phyloP scores from a whole-genome alignment of 1,140 invertebrate genomes.

The Solenopsis invicta region DNA sequence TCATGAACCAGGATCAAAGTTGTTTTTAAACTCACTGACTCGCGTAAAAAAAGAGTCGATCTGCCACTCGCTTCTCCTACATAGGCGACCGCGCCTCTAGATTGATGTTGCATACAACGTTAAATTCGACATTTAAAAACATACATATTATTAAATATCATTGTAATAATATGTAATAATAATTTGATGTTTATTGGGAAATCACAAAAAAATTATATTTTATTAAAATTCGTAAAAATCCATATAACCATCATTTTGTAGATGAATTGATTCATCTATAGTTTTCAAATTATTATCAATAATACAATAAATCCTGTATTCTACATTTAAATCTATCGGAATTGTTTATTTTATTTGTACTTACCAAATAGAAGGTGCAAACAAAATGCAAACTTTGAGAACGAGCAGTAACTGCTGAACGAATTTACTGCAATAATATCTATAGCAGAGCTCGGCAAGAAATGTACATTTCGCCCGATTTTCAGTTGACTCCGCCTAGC shows the following conservation, averaged over 20 bases:
- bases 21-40: too few species aligned
- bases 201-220: not conserved
- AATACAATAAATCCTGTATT: not conserved
- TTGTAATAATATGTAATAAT: too few species aligned
- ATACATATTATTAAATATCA: not conserved
- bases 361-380: not conserved
- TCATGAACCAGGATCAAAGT: too few species aligned
- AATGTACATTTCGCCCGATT: too few species aligned
- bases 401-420: not conserved
- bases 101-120: too few species aligned
- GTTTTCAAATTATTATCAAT: not conserved
- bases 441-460: too few species aligned
- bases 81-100: too few species aligned
- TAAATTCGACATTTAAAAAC: not conserved
- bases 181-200: too few species aligned
- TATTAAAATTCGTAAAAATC: too few species aligned
- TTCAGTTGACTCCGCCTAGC: too few species aligned
- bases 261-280: not conserved
- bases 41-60: too few species aligned
- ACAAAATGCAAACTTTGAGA: not conserved
- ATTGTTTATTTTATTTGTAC: constrained; percentile 1
- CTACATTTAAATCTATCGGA: not conserved
- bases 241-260: not conserved
- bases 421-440: not conserved
- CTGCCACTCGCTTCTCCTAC: too few species aligned